Conservation (phyloP, 2,113 vertebrate genomes). For the Otolemur garnettii region DNA sequence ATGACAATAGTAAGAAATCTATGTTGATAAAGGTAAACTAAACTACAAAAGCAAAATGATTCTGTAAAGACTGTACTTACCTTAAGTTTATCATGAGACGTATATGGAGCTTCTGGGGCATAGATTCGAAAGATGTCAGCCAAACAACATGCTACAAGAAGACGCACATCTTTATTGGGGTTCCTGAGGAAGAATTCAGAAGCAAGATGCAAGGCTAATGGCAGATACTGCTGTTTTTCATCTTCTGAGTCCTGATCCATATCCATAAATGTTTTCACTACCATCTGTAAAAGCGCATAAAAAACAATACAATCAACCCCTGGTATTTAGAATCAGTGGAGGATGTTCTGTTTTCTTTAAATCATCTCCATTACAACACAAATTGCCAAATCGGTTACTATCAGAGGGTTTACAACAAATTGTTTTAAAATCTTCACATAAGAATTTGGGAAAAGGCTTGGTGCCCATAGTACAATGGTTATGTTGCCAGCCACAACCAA, state of each 20-base stretch:
- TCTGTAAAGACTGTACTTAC: constrained; percentile 84
- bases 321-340: constrained; percentile 62
- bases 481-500: too few species aligned
- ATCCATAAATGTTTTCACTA: constrained; percentile 99
- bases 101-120: constrained; percentile 99
- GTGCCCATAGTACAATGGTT: too few species aligned
- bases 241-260: constrained; percentile 99
- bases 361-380: background rate
- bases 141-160: constrained; percentile 98
- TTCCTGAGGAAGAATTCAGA: constrained; percentile 99
- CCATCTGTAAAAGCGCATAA: constrained; percentile 91
- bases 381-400: background rate
- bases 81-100: constrained; percentile 99
- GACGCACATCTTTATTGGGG: constrained; percentile 98
- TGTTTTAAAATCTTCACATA: constrained; percentile 44
- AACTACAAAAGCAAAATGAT: background rate
- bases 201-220: constrained; percentile 97
- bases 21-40: background rate
- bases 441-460: background rate
- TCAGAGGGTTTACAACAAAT: background rate
- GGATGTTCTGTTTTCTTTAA: background rate
- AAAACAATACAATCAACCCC: constrained; percentile 43
- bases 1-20: constrained; percentile 13
- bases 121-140: constrained; percentile 99
- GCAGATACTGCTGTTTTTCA: constrained; percentile 99